Conservation (phyloP, 2,888 invertebrate species). For the Mesorhabditis spiculigera region DNA sequence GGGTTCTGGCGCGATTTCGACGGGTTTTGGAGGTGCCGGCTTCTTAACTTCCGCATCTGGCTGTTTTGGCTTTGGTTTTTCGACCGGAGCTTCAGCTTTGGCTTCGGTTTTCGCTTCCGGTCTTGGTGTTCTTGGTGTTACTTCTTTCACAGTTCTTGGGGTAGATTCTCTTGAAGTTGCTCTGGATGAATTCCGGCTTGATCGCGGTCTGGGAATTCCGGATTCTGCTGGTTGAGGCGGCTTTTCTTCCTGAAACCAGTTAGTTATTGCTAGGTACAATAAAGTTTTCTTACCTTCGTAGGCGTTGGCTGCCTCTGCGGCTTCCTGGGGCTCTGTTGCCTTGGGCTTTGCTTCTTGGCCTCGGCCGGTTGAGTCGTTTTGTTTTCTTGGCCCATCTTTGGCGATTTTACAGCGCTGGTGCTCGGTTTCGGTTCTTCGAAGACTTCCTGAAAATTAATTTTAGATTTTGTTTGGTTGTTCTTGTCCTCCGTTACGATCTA, state of each 20-base stretch:
- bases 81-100: background rate
- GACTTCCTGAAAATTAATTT: no score
- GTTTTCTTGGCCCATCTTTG: no score
- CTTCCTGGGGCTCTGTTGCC: no score
- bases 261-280: no score
- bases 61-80: background rate
- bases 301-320: no score
- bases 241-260: constrained; percentile 1
- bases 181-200: background rate
- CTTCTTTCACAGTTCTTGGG: background rate
- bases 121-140: background rate
- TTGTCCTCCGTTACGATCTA: no score
- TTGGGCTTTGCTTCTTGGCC: no score
- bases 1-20: background rate
- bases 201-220: background rate
- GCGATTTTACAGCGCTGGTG: no score
- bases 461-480: no score
- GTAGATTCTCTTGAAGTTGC: background rate
- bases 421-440: no score
- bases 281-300: no score
- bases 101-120: background rate
- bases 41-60: background rate
- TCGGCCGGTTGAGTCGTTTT: no score
- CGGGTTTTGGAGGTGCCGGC: background rate
- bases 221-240: background rate